phyloP scores from a whole-genome alignment of 2,888 invertebrate genomes.

The Podabrus alpinus region DNA sequence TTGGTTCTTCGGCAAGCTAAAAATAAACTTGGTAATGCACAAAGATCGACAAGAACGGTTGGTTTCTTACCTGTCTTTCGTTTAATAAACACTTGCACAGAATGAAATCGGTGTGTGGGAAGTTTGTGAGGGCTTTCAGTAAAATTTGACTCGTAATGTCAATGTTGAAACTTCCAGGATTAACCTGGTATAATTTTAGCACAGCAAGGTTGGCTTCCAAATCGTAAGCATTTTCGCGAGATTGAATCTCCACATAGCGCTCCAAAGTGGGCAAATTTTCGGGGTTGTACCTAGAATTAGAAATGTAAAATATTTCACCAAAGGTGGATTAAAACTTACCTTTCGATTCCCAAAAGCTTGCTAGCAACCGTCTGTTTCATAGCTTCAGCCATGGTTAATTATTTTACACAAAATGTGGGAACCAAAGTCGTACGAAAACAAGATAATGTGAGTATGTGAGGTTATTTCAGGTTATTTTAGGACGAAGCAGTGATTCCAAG shows the following conservation, averaged over 20 bases:
- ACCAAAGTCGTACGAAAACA: neutral
- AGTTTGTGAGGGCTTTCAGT: slow-evolving; percentile 92
- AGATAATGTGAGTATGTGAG: neutral
- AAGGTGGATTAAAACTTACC: slow-evolving; percentile 60
- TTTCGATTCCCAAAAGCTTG: slow-evolving; percentile 90
- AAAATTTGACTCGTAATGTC: slow-evolving; percentile 88
- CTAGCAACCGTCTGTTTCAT: slow-evolving; percentile 85
- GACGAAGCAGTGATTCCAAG: neutral
- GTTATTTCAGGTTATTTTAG: neutral
- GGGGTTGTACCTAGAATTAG: slow-evolving; percentile 88
- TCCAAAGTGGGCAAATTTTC: slow-evolving; percentile 90
- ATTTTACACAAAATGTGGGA: neutral
- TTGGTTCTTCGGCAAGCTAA: slow-evolving; percentile 82
- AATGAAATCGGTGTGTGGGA: slow-evolving; percentile 97
- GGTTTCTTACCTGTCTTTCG: slow-evolving; percentile 63
- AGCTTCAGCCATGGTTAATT: slow-evolving; percentile 70
- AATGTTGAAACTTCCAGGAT: slow-evolving; percentile 82
- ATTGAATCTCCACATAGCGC: slow-evolving; percentile 91
- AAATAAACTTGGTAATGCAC: slow-evolving; percentile 37
- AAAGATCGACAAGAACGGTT: neutral
- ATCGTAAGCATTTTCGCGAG: slow-evolving; percentile 91
- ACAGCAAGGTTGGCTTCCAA: slow-evolving; percentile 97
- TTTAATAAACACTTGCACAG: slow-evolving; percentile 95
- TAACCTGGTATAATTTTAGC: slow-evolving; percentile 95
- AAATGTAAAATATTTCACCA: neutral